These are phyloP conservation scores for Marronus borbonicus DNA, from an alignment of 2,888 invertebrate species.

Conservation along the genomic window DNA sequence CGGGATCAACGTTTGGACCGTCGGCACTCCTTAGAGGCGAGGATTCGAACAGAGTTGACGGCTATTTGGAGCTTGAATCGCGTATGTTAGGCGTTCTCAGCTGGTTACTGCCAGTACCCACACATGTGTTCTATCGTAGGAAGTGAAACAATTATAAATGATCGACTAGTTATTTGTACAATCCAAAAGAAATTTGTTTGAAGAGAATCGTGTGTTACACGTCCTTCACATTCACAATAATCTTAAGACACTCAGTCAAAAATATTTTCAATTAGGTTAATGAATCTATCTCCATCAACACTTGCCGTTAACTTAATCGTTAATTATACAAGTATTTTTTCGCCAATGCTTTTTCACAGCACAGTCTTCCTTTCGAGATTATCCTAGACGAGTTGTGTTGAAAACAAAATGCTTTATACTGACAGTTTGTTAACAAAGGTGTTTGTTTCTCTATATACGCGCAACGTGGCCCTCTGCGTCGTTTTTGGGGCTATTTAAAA, in stretches of 20 bases:
- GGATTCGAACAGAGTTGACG: conserved; percentile 31
- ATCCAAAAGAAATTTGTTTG: too few relatives aligned
- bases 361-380: neutral
- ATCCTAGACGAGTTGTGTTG: neutral
- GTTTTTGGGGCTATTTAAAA: conserved; percentile 16
- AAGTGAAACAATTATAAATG: conserved; percentile 48
- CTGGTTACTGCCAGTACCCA: conserved; percentile 51
- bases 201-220: too few relatives aligned
- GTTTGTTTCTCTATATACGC: conserved; percentile 8
- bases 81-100: conserved; percentile 50
- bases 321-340: too few relatives aligned
- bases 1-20: conserved; percentile 37
- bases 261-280: conserved; percentile 10
- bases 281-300: neutral
- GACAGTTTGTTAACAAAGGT: conserved; percentile 31
- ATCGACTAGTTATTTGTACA: neutral
- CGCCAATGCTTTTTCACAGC: too few relatives aligned
- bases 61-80: conserved; percentile 55
- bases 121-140: conserved; percentile 28
- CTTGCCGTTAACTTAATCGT: too few relatives aligned
- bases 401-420: conserved; percentile 10
- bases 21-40: conserved; percentile 49
- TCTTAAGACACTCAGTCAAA: neutral
- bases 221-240: too few relatives aligned
- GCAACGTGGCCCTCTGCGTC: neutral